phyloP scores from a whole-genome alignment of 2,113 vertebrate genomes.

The Gobius niger region DNA sequence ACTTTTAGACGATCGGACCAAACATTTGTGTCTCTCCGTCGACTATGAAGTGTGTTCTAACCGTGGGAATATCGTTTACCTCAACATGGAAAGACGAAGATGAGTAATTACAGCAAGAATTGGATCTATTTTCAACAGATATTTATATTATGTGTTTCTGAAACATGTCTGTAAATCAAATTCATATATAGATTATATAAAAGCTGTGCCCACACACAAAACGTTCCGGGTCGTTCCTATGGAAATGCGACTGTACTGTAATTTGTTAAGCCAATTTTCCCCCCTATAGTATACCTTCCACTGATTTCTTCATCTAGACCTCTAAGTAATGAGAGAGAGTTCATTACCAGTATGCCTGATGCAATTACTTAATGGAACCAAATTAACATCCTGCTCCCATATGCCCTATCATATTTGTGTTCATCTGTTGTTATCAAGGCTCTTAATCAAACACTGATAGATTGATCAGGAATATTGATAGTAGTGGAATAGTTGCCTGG shows the following conservation, averaged over 20 bases:
- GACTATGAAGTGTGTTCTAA: too few relatives aligned
- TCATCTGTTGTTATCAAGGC: constrained; percentile 44
- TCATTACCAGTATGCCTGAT: constrained; percentile 71
- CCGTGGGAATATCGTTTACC: too few relatives aligned
- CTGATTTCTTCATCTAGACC: constrained; percentile 70
- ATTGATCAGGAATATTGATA: neutral
- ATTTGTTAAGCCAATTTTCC: constrained; percentile 60
- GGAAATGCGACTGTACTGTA: neutral
- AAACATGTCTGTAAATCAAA: too few relatives aligned
- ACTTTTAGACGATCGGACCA: too few relatives aligned
- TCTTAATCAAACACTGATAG: constrained; percentile 22
- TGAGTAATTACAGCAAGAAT: too few relatives aligned
- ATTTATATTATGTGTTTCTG: too few relatives aligned
- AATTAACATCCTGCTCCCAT: constrained; percentile 65
- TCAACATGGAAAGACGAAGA: too few relatives aligned
- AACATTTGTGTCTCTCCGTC: too few relatives aligned
- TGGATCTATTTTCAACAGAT: too few relatives aligned
- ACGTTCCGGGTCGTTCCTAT: too few relatives aligned
- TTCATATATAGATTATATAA: too few relatives aligned
- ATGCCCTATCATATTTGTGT: constrained; percentile 52
- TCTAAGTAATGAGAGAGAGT: constrained; percentile 70
- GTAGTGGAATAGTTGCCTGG: neutral
- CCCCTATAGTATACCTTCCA: constrained; percentile 53
- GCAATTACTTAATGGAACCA: constrained; percentile 70
- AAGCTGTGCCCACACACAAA: too few relatives aligned